These are phyloP conservation scores for Gadopsis marmoratus DNA, from an alignment of 2,797 vertebrate species.

Conservation along the genomic window DNA sequence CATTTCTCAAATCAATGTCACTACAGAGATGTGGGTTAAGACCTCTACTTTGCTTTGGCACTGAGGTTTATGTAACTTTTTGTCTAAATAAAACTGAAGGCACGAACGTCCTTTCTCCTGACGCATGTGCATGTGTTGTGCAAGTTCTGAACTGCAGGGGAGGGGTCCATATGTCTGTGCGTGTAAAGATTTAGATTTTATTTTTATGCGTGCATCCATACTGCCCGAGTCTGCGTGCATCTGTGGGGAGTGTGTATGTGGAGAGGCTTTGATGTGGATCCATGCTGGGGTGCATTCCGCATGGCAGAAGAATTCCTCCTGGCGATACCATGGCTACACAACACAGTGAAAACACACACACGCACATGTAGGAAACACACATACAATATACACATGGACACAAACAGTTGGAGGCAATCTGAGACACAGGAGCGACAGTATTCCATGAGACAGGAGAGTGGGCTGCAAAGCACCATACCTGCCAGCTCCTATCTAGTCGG, in stretches of 20 bases:
- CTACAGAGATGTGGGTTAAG: conserved; percentile 23
- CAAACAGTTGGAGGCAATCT: conserved; percentile 64
- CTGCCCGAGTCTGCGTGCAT: conserved; percentile 12
- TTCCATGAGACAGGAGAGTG: conserved; percentile 70
- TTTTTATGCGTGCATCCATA: conserved; percentile 16
- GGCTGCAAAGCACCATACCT: conserved; percentile 63
- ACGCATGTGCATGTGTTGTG: background rate
- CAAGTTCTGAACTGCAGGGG: background rate
- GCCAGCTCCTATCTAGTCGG: conserved; percentile 64
- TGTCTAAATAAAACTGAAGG: conserved; percentile 13
- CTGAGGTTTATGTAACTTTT: conserved; percentile 7
- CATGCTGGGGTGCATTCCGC: conserved; percentile 45
- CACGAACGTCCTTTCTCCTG: background rate
- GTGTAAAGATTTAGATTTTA: background rate
- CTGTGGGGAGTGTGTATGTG: conserved; percentile 14
- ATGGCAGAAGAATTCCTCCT: conserved; percentile 48
- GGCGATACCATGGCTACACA: conserved; percentile 42
- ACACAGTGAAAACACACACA: conserved; percentile 41
- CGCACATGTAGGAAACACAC: conserved; percentile 29
- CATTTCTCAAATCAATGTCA: conserved; percentile 41
- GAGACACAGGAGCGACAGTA: conserved; percentile 58
- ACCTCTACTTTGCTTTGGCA: conserved; percentile 19
- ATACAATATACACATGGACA: conserved; percentile 46
- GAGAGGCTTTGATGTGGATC: conserved; percentile 62
- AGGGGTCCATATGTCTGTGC: conserved; percentile 9